Conservation (phyloP, 1,140 invertebrate species). For the Sitobion miscanthi region DNA sequence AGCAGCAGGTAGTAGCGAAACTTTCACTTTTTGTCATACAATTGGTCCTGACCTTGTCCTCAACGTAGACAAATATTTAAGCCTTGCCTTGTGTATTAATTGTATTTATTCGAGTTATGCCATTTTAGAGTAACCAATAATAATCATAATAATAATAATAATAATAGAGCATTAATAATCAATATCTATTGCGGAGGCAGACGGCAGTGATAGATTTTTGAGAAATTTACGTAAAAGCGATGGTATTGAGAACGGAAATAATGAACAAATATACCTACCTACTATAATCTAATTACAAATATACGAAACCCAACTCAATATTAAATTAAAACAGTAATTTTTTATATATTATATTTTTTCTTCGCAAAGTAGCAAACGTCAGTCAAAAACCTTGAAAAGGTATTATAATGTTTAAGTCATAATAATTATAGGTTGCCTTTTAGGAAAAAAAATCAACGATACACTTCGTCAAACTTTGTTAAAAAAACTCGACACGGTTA, state of each 20-base stretch:
- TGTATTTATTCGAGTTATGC: conserved; percentile 45
- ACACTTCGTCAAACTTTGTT: not conserved
- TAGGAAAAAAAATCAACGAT: not conserved
- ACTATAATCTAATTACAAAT: too few relatives aligned
- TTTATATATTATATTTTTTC: not conserved
- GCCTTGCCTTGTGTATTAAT: conserved; percentile 50
- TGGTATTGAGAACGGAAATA: not conserved
- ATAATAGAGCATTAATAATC: not conserved
- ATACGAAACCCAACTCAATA: not conserved
- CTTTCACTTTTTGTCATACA: conserved; percentile 57
- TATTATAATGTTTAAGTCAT: not conserved
- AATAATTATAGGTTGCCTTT: not conserved
- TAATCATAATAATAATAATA: not conserved
- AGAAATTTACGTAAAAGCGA: not conserved
- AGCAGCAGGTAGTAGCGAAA: conserved; percentile 41
- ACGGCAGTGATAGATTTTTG: not conserved
- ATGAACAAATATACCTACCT: not conserved
- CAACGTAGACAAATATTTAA: conserved; percentile 53
- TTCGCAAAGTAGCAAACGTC: not conserved
- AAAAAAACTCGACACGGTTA: not conserved
- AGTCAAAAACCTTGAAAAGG: not conserved
- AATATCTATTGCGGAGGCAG: not conserved
- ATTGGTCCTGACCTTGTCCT: conserved; percentile 56
- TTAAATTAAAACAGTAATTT: not conserved
- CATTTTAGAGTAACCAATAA: conserved; percentile 6